Evolutionary conservation across 1,140 invertebrate genomes (phyloP).

Genomic region (Sitobion miscanthi): DNA sequence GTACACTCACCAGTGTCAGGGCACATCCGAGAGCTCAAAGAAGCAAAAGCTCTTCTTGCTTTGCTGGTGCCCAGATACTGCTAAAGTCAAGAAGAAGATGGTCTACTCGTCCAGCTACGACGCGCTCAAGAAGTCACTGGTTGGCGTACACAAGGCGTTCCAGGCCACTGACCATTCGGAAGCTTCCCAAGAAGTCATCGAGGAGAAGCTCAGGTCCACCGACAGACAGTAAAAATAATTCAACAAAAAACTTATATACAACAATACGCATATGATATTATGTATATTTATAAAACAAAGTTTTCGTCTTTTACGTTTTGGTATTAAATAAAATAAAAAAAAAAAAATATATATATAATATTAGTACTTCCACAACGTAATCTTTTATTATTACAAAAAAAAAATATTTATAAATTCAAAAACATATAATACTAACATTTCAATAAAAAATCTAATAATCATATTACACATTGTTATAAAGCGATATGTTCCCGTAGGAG

Average conservation of each 20-base stretch:
- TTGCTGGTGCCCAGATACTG: conserved; percentile 97
- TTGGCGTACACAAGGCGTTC: conserved; percentile 96
- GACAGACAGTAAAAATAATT: conserved; percentile 79
- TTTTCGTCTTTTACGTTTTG: conserved; percentile 56
- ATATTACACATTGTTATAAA: conserved; percentile 33
- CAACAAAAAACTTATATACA: conserved; percentile 25
- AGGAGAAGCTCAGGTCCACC: conserved; percentile 89
- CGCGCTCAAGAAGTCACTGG: conserved; percentile 92
- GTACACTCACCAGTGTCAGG: conserved; percentile 93
- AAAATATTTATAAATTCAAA: conserved; percentile 44
- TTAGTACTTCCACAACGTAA: conserved; percentile 55
- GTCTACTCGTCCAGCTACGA: conserved; percentile 94
- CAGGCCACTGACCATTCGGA: conserved; percentile 91
- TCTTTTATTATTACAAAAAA: conserved; percentile 46
- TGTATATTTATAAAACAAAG: conserved; percentile 50
- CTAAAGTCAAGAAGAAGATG: conserved; percentile 99
- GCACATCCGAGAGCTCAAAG: conserved; percentile 90
- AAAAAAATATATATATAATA: neutral
- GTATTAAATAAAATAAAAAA: conserved; percentile 43
- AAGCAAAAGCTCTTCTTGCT: conserved; percentile 95
- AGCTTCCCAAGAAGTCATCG: conserved; percentile 88
- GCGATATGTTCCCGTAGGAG: conserved; percentile 52
- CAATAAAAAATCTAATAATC: conserved; percentile 48
- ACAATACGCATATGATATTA: neutral
- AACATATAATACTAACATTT: conserved; percentile 47